phyloP scores from a whole-genome alignment of 2,888 invertebrate genomes.

The Taenaris catops region DNA sequence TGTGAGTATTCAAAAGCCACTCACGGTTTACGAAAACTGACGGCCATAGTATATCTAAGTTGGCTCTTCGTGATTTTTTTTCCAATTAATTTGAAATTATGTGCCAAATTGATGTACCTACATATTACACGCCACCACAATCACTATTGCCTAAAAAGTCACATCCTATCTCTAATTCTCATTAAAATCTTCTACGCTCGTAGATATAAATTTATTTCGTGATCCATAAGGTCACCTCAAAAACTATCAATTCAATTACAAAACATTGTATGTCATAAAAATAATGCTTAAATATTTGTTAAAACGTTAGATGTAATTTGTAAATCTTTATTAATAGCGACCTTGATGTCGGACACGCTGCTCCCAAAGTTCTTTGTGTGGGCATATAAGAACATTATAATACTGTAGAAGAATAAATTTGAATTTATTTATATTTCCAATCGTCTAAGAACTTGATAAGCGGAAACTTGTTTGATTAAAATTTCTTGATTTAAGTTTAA shows the following conservation, averaged over 20 bases:
- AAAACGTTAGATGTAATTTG: conserved; percentile 16
- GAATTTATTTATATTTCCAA: conserved; percentile 26
- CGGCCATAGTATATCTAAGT: too few relatives aligned
- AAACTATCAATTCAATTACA: conserved; percentile 14
- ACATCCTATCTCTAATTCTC: too few relatives aligned
- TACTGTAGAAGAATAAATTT: conserved; percentile 29
- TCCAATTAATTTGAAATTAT: too few relatives aligned
- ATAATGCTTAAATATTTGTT: conserved; percentile 14
- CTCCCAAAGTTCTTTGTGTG: conserved; percentile 15
- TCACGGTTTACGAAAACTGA: conserved; percentile 20
- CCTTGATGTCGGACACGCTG: conserved; percentile 27
- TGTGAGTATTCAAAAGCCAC: conserved; percentile 82
- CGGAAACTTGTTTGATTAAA: conserved; percentile 22
- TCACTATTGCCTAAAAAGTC: too few relatives aligned
- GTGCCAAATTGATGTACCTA: too few relatives aligned
- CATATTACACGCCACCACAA: too few relatives aligned
- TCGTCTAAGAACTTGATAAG: conserved; percentile 19
- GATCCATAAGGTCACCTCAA: conserved; percentile 2
- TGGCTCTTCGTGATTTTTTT: too few relatives aligned
- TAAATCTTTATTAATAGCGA: conserved; percentile 17
- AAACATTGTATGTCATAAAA: conserved; percentile 17
- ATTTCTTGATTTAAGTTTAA: conserved; percentile 19
- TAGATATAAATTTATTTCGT: not conserved
- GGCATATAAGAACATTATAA: conserved; percentile 29
- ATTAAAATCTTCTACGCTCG: too few relatives aligned